phyloP scores from a whole-genome alignment of 2,797 vertebrate species.

The Cyclopterus lumpus region DNA sequence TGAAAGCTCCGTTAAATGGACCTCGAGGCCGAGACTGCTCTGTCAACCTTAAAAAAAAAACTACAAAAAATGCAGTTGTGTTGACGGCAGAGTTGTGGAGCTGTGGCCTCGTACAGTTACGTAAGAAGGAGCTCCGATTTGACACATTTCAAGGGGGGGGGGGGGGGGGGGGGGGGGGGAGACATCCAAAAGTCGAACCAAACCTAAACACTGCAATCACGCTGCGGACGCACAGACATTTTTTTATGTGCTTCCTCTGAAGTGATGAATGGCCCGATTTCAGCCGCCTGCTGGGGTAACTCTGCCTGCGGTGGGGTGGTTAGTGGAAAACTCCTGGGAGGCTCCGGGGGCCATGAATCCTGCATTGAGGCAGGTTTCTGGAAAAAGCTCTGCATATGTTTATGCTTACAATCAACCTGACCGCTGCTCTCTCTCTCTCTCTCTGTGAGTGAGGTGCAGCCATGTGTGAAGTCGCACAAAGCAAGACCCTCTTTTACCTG shows the following conservation, averaged over 20 bases:
- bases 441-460: constrained; percentile 9
- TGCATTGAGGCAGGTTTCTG: constrained; percentile 79
- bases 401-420: constrained; percentile 74
- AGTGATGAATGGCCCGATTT: constrained; percentile 82
- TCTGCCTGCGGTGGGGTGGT: constrained; percentile 70
- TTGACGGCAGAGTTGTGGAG: constrained; percentile 8
- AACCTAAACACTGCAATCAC: constrained; percentile 65
- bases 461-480: constrained; percentile 6
- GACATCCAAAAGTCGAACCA: constrained; percentile 47
- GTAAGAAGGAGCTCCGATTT: constrained; percentile 51
- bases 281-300: constrained; percentile 64
- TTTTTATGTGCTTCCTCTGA: constrained; percentile 77
- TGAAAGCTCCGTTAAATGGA: constrained; percentile 26
- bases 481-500: constrained; percentile 31
- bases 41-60: constrained; percentile 28
- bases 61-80: neutral
- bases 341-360: constrained; percentile 78
- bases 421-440: constrained; percentile 16
- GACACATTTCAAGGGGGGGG: constrained; percentile 31
- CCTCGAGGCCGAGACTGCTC: constrained; percentile 24
- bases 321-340: constrained; percentile 80
- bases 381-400: constrained; percentile 67
- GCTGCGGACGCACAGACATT: constrained; percentile 74
- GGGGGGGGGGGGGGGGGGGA: constrained; percentile 11
- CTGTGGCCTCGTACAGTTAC: constrained; percentile 28